Evolutionary conservation across 2,113 vertebrate genomes (phyloP), one percentile per base, ranked within the genome.

Genomic region (Stigmatopora argus): DNA sequence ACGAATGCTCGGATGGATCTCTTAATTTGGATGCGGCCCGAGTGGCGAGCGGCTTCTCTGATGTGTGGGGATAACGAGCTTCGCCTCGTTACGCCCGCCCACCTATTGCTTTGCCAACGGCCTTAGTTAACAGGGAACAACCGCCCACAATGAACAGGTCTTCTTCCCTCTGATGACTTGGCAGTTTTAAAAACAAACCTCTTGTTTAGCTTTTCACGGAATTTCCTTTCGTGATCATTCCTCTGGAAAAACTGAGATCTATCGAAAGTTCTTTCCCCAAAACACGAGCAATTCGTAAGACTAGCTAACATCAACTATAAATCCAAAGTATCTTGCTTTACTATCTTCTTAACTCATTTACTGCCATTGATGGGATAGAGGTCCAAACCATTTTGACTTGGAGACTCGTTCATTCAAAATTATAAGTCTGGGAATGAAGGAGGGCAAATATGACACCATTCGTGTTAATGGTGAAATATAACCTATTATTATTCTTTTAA

Each of bases 1-100:
- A 51, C 53, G 61, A 53, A 55, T 23, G n/a, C 63, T 65, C 64
- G 72, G 48, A 55, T 64, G 62, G 66, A 67, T 46, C 55, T 49
- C 61, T 17, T 21, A 71, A 69, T 66, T 55, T 34, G 41, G 23
- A 63, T 62, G 7, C 1, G 45, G 31, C 26, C 38, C 66, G 31
- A 66, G 58, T 71, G 58, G 58, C 64, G 44, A 64, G 60, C 55
- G 17, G 63, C 74, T 44, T 23, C 38, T 48, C 49, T 18, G 35
- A 52, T 12, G 56, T 7, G 10, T 23, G 51, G 18, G 44, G 38
- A 56, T 35, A 3, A 23, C 17, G 18, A 26, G 47, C 15, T 65
- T 51, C 23, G 56, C 45, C 69, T 65, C 0, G 58, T 65, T 64
- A 70, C 46, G 38, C 15, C 23, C 23, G 51, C 44, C 64, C 17